Base-by-base conservation (phyloP, 2,113 vertebrate species). In the Oreochromis aureus region DNA sequence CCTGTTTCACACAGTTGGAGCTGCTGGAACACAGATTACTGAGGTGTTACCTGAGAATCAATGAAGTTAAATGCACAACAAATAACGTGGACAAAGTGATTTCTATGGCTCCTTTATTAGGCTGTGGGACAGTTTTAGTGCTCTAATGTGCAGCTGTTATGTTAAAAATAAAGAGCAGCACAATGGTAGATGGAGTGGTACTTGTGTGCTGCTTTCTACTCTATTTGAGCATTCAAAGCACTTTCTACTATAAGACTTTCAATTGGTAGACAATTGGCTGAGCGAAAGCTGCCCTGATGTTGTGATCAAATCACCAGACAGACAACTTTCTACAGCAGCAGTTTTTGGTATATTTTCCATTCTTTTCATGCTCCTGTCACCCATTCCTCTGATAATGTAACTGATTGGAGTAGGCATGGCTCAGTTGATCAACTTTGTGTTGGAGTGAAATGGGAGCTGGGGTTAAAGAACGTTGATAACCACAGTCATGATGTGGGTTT, bases 181-280 rank as follows among this genome's bases (percentile, higher is more conserved):
- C 27, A 7, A 32, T 18, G 15, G 13, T 30, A 16, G 56, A 0
- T 59, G 56, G 24, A 30, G 27, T 32, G 56, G 63, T 15, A 0
- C 63, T 2, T 69, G n/a, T 22, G n/a, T 1, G 36, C n/a, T 69
- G 36, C 63, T 13, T 69, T 69, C 9, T 69, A 2, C 36, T 41
- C 36, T 15, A 1, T 41, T 0, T 41, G 36, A 69, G 36, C 63
- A 41, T 0, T 41, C 7, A 39, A 69, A 41, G 63, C 63, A 41
- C 9, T 69, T 69, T 69, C 5, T 41, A 22, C 36, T 0, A 0
- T 19, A 22, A 8, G 63, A 41, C 19, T 22, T 69, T 69, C 8
- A 69, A 22, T 69, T 69, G 11, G 36, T 69, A 22, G 34, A 69
- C 4, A 41, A 0, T 13, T 13, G 19, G 36, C 63, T 41, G 63